Evolutionary conservation across 2,113 vertebrate genomes (phyloP).

Genomic region (Varanus komodoensis): DNA sequence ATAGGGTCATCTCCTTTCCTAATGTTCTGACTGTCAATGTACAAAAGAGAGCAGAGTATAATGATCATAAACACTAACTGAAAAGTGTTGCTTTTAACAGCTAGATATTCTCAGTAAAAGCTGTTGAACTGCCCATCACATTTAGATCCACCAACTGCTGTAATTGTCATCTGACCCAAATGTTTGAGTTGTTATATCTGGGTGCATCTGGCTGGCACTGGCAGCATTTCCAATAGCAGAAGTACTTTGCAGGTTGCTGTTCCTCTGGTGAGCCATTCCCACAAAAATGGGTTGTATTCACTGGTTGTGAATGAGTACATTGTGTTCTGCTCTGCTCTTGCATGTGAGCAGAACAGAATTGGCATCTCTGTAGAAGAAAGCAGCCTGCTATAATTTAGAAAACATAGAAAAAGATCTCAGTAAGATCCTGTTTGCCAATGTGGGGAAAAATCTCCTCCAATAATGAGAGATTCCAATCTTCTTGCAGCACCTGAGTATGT

Average conservation of each 20-base stretch:
- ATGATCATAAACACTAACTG: not conserved
- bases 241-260: conserved; percentile 20
- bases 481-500: not conserved
- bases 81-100: conserved; percentile 21
- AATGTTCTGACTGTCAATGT: not conserved
- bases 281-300: conserved; percentile 33
- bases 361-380: not conserved
- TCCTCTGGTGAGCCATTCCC: conserved; percentile 46
- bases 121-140: not conserved
- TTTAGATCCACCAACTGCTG: conserved; percentile 10
- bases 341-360: conserved; percentile 15
- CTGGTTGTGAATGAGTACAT: conserved; percentile 15
- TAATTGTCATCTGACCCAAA: conserved; percentile 3
- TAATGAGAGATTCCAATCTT: not conserved
- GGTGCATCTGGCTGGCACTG: conserved; percentile 53
- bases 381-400: not conserved
- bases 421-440: not conserved
- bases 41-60: not conserved
- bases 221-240: conserved; percentile 46
- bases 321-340: not conserved
- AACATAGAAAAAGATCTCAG: not conserved
- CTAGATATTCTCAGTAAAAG: conserved; percentile 51
- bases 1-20: not conserved
- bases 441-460: not conserved
- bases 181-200: not conserved